These are phyloP conservation scores for Antechinus stuartii DNA, from an alignment of 2,113 vertebrate species.

Conservation along the genomic window DNA sequence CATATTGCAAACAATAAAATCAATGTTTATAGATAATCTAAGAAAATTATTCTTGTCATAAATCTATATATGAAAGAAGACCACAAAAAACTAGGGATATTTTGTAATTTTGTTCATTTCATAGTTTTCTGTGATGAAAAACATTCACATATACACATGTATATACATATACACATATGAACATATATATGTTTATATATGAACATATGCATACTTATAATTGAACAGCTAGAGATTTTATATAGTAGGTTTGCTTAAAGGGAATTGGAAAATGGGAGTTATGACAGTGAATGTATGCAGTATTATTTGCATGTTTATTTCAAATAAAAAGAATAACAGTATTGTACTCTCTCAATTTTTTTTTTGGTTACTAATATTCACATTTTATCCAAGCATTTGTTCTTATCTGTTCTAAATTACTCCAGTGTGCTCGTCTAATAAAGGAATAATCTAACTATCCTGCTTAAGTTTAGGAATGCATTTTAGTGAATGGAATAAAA, in stretches of 20 bases:
- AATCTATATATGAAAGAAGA: not conserved
- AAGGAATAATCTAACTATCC: not conserved
- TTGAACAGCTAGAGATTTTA: not conserved
- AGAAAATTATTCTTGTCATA: not conserved
- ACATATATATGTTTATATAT: too few relatives aligned
- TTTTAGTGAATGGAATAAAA: not conserved
- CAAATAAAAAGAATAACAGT: not conserved
- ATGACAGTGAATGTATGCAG: not conserved
- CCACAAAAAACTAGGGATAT: not conserved
- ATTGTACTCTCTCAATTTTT: not conserved
- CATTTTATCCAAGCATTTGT: not conserved
- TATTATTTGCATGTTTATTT: not conserved
- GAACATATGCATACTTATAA: not conserved
- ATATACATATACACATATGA: too few relatives aligned
- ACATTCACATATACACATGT: not conserved
- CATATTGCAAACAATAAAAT: not conserved
- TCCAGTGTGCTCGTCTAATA: not conserved
- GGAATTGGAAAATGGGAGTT: not conserved
- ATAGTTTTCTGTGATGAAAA: not conserved
- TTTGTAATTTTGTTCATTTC: not conserved
- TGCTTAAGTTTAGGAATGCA: not conserved
- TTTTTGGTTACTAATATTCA: not conserved
- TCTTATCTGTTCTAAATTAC: not conserved
- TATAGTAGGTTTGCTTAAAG: not conserved
- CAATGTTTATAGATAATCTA: not conserved